Conservation (phyloP, 2,888 invertebrate species). For the Macropis europaea region DNA sequence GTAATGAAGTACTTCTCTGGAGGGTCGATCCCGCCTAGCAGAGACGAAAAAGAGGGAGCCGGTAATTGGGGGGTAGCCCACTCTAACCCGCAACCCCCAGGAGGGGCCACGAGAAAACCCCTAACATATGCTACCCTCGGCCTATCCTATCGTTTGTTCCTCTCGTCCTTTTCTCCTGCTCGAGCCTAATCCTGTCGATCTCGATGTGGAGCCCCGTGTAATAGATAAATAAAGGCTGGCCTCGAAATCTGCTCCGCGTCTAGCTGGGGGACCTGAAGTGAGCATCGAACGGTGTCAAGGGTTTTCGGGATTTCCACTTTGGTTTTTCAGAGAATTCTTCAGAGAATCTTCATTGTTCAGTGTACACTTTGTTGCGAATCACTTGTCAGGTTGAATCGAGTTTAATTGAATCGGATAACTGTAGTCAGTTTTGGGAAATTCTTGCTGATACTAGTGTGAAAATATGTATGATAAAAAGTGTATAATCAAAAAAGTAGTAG, state of each 20-base stretch:
- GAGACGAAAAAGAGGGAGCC: slow-evolving; percentile 66
- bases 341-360: background rate
- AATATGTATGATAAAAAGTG: too few species aligned
- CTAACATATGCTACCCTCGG: slow-evolving; percentile 76
- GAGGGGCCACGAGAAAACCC: slow-evolving; percentile 66
- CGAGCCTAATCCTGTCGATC: slow-evolving; percentile 72
- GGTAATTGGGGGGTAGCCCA: slow-evolving; percentile 79
- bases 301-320: slow-evolving; percentile 20
- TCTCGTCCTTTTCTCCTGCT: background rate
- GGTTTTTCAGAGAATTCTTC: background rate
- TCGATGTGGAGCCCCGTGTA: slow-evolving; percentile 72
- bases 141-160: slow-evolving; percentile 20
- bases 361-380: too few species aligned
- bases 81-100: slow-evolving; percentile 74
- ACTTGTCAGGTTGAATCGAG: too few species aligned
- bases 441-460: too few species aligned
- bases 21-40: slow-evolving; percentile 68
- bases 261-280: slow-evolving; percentile 42
- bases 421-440: too few species aligned
- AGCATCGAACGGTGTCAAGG: slow-evolving; percentile 43
- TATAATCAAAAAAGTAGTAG: too few species aligned
- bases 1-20: slow-evolving; percentile 80
- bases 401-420: too few species aligned
- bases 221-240: slow-evolving; percentile 77
- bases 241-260: slow-evolving; percentile 46